These are phyloP conservation scores for Orbicella faveolata DNA, from an alignment of 64 coral and sea anemone species.

Conservation along the genomic window DNA sequence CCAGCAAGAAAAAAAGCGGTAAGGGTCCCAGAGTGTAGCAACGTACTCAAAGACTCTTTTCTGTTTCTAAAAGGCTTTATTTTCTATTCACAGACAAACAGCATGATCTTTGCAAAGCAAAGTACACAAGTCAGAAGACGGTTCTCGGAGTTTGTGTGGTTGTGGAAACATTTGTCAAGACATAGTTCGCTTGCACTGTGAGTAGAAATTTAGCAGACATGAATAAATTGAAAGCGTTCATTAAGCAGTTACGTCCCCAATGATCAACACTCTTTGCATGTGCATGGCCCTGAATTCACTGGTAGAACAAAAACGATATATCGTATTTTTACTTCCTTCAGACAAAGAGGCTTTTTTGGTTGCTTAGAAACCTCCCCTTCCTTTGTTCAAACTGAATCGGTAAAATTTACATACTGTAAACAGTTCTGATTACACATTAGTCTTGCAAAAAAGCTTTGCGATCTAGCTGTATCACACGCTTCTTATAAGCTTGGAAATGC, in stretches of 20 bases:
- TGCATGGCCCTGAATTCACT: not conserved
- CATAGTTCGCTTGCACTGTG: slow-evolving; percentile 7
- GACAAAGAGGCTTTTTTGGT: not conserved
- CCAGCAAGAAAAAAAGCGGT: not conserved
- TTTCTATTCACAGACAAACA: slow-evolving; percentile 24
- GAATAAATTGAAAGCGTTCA: no score
- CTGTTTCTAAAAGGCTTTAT: not conserved
- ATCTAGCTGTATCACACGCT: not conserved
- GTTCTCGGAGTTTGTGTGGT: slow-evolving; percentile 33
- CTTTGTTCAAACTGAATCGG: not conserved
- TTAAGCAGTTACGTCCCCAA: no score
- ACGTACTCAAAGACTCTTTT: not conserved
- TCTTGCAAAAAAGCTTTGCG: not conserved
- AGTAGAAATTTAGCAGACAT: not conserved
- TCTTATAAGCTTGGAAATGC: not conserved
- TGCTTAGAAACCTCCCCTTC: not conserved
- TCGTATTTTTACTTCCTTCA: not conserved
- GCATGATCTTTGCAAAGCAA: slow-evolving; percentile 26
- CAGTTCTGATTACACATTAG: not conserved
- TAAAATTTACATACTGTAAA: not conserved
- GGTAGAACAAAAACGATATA: not conserved
- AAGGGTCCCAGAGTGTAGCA: not conserved
- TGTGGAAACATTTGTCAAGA: slow-evolving; percentile 42
- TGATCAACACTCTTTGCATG: no score
- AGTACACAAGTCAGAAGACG: slow-evolving; percentile 37